A percentile compares a stretch with the other conserved stretches of the same genome.
Conservation (phyloP, 2,888 invertebrate species). For the Lasioglossum morio region DNA sequence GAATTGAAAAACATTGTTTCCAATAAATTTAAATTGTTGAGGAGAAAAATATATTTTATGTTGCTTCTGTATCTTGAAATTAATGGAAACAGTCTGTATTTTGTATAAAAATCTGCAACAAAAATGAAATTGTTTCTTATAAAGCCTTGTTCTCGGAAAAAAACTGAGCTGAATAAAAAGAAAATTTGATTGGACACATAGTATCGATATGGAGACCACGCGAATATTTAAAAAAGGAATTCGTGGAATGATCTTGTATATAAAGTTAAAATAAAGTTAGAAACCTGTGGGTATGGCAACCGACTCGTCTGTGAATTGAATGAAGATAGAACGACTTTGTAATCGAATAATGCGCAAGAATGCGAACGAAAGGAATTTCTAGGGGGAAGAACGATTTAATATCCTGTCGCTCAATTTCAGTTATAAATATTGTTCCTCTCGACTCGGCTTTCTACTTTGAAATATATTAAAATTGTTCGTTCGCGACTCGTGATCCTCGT, state of each 20-base stretch:
- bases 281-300: not conserved
- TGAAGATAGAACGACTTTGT: not conserved
- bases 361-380: not conserved
- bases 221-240: not conserved
- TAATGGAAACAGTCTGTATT: not conserved
- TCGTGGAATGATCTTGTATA: not conserved
- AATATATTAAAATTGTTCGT: slow-evolving; percentile 18
- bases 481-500: not conserved
- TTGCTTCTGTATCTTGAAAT: not conserved
- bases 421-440: slow-evolving; percentile 20
- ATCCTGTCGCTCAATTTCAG: not conserved
- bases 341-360: not conserved
- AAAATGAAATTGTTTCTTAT: not conserved
- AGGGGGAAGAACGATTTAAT: slow-evolving; percentile 16
- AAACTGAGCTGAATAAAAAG: not conserved
- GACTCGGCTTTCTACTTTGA: not conserved
- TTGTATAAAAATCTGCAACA: not conserved
- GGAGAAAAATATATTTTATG: not conserved
- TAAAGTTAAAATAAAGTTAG: not conserved
- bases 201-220: not conserved
- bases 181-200: not conserved
- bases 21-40: not conserved
- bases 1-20: not conserved
- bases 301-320: not conserved
- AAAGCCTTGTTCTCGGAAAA: not conserved